These are phyloP conservation scores for Melanogrammus aeglefinus DNA, from an alignment of 2,797 vertebrate genomes.

Conservation along the genomic window DNA sequence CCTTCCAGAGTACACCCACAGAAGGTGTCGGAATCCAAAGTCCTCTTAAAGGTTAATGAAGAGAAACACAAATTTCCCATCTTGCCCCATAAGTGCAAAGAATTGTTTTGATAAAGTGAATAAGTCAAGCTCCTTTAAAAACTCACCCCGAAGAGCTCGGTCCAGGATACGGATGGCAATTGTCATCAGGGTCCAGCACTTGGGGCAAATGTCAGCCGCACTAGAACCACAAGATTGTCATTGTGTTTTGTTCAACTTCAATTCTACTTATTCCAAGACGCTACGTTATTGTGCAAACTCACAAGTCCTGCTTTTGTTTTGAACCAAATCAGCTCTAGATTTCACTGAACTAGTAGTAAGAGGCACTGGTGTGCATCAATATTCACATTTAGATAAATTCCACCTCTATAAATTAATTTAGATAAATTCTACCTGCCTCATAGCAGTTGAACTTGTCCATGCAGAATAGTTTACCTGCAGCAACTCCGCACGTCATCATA, in stretches of 20 bases:
- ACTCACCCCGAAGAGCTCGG: slow-evolving; percentile 82
- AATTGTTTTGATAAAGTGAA: background rate
- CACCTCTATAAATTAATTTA: background rate
- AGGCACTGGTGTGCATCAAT: background rate
- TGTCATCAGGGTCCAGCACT: slow-evolving; percentile 96
- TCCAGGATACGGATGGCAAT: slow-evolving; percentile 88
- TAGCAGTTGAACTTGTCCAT: background rate
- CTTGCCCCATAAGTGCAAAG: background rate
- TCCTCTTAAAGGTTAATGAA: slow-evolving; percentile 75
- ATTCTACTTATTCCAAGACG: background rate
- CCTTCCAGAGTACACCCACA: slow-evolving; percentile 96
- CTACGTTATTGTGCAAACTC: background rate
- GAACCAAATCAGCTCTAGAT: background rate
- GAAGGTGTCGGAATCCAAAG: slow-evolving; percentile 87
- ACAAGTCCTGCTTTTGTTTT: background rate
- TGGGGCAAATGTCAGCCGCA: slow-evolving; percentile 91
- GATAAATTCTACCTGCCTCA: background rate
- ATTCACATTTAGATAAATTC: background rate
- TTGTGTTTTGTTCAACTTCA: background rate
- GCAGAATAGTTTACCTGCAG: slow-evolving; percentile 80
- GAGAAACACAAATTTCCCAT: background rate
- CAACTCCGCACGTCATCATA: slow-evolving; percentile 93
- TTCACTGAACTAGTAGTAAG: background rate
- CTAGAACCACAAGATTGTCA: slow-evolving; percentile 60
- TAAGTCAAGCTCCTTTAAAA: background rate